A percentile compares a stretch with the other conserved stretches of the same genome.
Conservation (phyloP, 2,113 vertebrate genomes). For the Scomber scombrus region DNA sequence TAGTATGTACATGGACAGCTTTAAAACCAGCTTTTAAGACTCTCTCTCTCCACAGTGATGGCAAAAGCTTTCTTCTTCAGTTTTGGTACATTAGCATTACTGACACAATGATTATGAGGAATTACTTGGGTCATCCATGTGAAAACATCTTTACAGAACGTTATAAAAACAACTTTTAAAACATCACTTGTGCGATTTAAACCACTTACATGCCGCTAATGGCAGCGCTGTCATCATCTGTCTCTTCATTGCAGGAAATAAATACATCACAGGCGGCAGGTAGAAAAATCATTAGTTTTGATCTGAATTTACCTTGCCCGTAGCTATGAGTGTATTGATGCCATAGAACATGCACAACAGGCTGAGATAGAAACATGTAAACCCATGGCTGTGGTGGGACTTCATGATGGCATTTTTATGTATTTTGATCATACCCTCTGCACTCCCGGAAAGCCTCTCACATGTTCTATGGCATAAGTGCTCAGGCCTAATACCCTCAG, state of each 20-base stretch:
- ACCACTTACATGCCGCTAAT: conserved; percentile 32
- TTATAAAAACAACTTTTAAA: conserved; percentile 22
- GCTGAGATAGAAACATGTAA: conserved; percentile 72
- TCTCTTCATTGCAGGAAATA: conserved; percentile 56
- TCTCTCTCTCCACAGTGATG: background rate
- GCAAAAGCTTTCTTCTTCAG: background rate
- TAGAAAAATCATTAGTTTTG: conserved; percentile 69
- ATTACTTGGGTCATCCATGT: conserved; percentile 6
- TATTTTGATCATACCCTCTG: conserved; percentile 77
- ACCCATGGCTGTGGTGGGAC: conserved; percentile 72
- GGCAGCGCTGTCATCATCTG: conserved; percentile 1
- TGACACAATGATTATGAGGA: conserved; percentile 33
- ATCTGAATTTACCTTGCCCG: conserved; percentile 78
- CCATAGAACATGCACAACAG: conserved; percentile 67
- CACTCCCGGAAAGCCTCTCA: conserved; percentile 71
- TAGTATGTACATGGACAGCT: conserved; percentile 21
- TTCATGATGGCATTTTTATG: conserved; percentile 81
- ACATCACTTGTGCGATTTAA: conserved; percentile 1
- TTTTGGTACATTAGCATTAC: conserved; percentile 31
- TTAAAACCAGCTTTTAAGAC: background rate
- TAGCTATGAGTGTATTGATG: conserved; percentile 66
- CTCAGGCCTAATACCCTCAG: conserved; percentile 80
- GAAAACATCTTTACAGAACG: conserved; percentile 20
- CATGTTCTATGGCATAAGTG: conserved; percentile 76
- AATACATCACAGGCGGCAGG: conserved; percentile 69